phyloP scores from a whole-genome alignment of 2,113 vertebrate genomes.

The Nerophis ophidion region DNA sequence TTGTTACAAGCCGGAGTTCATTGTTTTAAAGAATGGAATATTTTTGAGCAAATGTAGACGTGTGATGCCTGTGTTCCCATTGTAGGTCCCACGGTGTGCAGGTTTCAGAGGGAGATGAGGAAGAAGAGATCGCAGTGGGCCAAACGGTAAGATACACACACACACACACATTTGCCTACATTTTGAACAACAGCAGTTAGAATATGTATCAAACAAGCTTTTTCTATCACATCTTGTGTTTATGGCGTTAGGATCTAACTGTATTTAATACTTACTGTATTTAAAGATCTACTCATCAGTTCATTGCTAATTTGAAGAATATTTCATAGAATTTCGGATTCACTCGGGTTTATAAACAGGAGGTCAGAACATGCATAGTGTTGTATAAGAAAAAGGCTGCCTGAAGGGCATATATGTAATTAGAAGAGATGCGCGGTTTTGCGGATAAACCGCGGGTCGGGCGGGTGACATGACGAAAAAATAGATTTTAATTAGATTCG shows the following conservation, averaged over 20 bases:
- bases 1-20: background rate
- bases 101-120: background rate
- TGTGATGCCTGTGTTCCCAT: constrained; percentile 8
- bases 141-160: constrained; percentile 6
- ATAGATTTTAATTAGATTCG: no score
- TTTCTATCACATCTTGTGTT: background rate
- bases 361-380: no score
- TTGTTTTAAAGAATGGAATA: background rate
- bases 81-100: background rate
- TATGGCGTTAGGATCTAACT: background rate
- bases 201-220: background rate
- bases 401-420: no score
- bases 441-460: no score
- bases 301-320: no score
- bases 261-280: background rate
- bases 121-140: background rate
- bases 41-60: background rate
- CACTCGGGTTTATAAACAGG: no score
- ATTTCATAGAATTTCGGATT: no score
- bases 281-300: no score
- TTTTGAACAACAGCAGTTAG: background rate
- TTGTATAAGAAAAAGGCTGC: no score
- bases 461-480: no score
- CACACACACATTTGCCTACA: background rate
- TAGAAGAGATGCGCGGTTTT: no score